These are phyloP conservation scores for Digitonthophagus gazella DNA, from an alignment of 2,888 invertebrate species.

Conservation along the genomic window DNA sequence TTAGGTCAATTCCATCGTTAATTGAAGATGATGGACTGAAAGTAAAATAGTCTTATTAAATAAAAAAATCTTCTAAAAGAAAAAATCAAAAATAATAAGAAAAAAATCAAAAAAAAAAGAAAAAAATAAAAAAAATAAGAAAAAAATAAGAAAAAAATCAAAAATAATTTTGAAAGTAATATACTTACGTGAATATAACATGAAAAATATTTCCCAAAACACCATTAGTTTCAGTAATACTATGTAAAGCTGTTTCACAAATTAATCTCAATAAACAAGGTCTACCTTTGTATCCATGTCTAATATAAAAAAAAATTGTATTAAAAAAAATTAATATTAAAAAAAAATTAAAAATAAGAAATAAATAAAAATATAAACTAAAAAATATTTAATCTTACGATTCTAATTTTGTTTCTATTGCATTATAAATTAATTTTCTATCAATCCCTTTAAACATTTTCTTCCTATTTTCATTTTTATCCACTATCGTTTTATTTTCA, in stretches of 20 bases:
- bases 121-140: not conserved
- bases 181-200: constrained; percentile 68
- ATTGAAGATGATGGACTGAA: constrained; percentile 68
- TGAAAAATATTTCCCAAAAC: constrained; percentile 72
- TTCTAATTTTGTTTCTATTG: constrained; percentile 40
- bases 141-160: not conserved
- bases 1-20: constrained; percentile 31
- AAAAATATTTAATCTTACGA: constrained; percentile 34
- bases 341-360: not conserved
- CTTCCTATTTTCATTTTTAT: not conserved
- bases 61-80: constrained; percentile 18
- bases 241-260: constrained; percentile 69
- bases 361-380: not conserved
- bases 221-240: constrained; percentile 61
- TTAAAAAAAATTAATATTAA: no score
- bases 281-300: constrained; percentile 63
- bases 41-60: no score
- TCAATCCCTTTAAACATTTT: constrained; percentile 30
- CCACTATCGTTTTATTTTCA: not conserved
- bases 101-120: no score
- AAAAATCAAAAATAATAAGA: no score
- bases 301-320: constrained; percentile 49
- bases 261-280: constrained; percentile 70
- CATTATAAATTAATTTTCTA: constrained; percentile 39
- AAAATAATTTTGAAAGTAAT: constrained; percentile 1